Base-by-base conservation (phyloP, 1,140 invertebrate genomes). In the Macrocentrus cingulum region DNA sequence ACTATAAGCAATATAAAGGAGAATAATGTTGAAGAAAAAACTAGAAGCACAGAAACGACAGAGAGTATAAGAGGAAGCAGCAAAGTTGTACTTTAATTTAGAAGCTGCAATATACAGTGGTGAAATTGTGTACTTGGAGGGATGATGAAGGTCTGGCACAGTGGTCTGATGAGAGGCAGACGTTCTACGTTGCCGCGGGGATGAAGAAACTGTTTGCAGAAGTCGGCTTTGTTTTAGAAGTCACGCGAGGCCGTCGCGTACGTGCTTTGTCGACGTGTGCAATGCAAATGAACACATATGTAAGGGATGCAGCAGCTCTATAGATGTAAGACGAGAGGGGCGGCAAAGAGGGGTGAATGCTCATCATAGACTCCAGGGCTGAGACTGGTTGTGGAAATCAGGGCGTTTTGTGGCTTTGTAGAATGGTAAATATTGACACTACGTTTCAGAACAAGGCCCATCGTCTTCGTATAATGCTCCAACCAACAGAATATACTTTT, bases 401-500 rank as follows among this genome's bases (percentile, higher is more conserved):
- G 44, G 42, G 37, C 39, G 22, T 46, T 59, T 45, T 51, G 48
- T 59, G 49, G 29, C 25, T 52, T 59, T 46, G 8, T 20, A 22
- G 9, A 22, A 18, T 34, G 15, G 37, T 37, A 59, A 59, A 59
- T 49, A 52, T 59, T 52, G 56, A 59, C 48, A 52, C 49, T 52
- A 29, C 15, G 13, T 19, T 37, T 42, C 5, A 7, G 9, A 39
- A 45, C 53, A 56, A 34, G 13, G 13, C 41, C 9, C 20, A 15
- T 52, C 46, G 13, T n/a, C 46, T 20, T 4, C 22, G 11, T 8
- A 16, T 20, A 34, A 34, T 34, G 32, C 32, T 34, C 32, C 32
- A 34, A n/a, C n/a, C n/a, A n/a, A n/a, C n/a, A n/a, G n/a, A n/a
- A n/a, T n/a, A n/a, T n/a, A n/a, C n/a, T n/a, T n/a, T n/a, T n/a